Conservation (phyloP, 2,888 invertebrate species). For the Drosophila fungiperda region DNA sequence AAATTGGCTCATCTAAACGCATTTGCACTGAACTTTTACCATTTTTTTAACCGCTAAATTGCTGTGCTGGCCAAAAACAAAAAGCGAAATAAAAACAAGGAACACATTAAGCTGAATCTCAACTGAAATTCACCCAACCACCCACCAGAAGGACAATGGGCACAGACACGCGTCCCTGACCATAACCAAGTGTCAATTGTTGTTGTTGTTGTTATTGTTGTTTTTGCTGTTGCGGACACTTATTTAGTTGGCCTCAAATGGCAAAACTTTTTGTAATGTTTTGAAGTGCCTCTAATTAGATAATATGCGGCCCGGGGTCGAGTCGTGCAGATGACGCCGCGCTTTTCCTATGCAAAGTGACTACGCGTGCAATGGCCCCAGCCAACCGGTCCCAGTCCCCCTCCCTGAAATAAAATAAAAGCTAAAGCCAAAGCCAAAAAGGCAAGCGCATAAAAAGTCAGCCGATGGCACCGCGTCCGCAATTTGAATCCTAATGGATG, state of each 20-base stretch:
- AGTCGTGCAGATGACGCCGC: slow-evolving; percentile 69
- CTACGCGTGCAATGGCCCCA: slow-evolving; percentile 68
- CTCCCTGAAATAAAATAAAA: slow-evolving; percentile 34
- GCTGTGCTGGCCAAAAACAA: not conserved
- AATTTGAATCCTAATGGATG: slow-evolving; percentile 81
- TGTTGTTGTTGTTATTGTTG: slow-evolving; percentile 19
- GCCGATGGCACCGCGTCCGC: slow-evolving; percentile 61
- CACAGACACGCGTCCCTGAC: slow-evolving; percentile 34
- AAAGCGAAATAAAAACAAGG: not conserved
- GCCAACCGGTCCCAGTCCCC: slow-evolving; percentile 9
- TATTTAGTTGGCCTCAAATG: slow-evolving; percentile 75
- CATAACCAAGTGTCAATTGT: slow-evolving; percentile 49
- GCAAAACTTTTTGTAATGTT: slow-evolving; percentile 80
- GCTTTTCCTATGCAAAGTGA: slow-evolving; percentile 75
- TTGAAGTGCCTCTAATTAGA: slow-evolving; percentile 79
- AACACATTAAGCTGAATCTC: slow-evolving; percentile 21
- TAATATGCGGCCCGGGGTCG: slow-evolving; percentile 69
- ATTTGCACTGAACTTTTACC: slow-evolving; percentile 13
- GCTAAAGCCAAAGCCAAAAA: slow-evolving; percentile 53
- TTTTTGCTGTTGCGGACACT: slow-evolving; percentile 35
- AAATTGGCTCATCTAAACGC: slow-evolving; percentile 6
- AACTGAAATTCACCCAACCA: not conserved
- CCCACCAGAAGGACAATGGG: slow-evolving; percentile 8
- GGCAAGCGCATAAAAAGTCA: slow-evolving; percentile 69
- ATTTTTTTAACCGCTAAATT: slow-evolving; percentile 32